A percentile compares a stretch with the other conserved stretches of the same genome.
These are phyloP conservation scores for Bradypodion pumilum DNA, from an alignment of 2,797 vertebrate genomes.

Conservation along the genomic window DNA sequence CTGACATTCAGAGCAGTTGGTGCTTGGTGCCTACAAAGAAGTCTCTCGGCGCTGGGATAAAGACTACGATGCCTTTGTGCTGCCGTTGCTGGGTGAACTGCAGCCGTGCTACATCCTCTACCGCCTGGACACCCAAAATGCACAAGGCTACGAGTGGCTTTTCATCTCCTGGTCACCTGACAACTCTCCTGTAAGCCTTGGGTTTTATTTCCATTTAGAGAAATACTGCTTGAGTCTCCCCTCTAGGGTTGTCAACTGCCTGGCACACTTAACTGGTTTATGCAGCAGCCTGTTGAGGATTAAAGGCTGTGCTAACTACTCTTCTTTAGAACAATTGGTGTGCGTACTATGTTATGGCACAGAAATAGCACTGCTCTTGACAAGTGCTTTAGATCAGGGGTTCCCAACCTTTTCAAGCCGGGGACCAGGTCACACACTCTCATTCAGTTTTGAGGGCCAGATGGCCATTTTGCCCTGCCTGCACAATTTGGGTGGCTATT, in stretches of 20 bases:
- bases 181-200: constrained; percentile 88
- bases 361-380: neutral
- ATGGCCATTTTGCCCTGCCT: no score
- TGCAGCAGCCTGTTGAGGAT: neutral
- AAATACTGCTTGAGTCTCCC: neutral
- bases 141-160: constrained; percentile 96
- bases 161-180: constrained; percentile 99
- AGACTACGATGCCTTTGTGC: constrained; percentile 89
- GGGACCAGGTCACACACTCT: no score
- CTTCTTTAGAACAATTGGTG: neutral
- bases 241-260: neutral
- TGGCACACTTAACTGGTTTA: neutral
- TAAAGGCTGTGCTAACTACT: neutral
- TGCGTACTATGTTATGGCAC: neutral
- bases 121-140: constrained; percentile 93
- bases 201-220: neutral
- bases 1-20: constrained; percentile 87
- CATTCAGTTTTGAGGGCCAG: no score
- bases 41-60: constrained; percentile 88
- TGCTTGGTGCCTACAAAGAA: constrained; percentile 89
- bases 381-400: no score
- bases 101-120: constrained; percentile 96
- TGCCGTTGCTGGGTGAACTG: constrained; percentile 87
- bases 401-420: no score
- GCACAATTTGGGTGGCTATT: no score